These are phyloP conservation scores for Gymnarchus niloticus DNA, from an alignment of 2,113 vertebrate species.

Conservation along the genomic window DNA sequence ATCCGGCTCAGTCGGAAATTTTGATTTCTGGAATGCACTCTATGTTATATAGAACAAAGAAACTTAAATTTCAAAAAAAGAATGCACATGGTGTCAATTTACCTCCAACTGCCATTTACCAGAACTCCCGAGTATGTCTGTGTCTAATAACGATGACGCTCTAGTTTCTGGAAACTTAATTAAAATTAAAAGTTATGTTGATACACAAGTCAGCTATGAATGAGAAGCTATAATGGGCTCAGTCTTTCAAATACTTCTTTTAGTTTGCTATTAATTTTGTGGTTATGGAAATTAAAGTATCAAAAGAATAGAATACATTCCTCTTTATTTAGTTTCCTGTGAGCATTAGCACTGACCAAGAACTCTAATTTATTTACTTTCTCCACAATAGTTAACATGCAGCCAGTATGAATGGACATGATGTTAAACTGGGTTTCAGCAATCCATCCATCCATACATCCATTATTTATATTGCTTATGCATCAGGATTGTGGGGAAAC, in stretches of 20 bases:
- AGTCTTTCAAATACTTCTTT: conserved; percentile 55
- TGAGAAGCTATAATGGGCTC: conserved; percentile 69
- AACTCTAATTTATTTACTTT: conserved; percentile 42
- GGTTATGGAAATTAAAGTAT: conserved; percentile 75
- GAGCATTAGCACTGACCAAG: conserved; percentile 46
- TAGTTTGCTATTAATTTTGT: conserved; percentile 74
- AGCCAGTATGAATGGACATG: conserved; percentile 40
- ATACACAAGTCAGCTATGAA: conserved; percentile 81
- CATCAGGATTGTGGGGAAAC: too few relatives aligned
- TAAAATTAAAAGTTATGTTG: conserved; percentile 77
- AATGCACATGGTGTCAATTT: not conserved
- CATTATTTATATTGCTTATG: too few relatives aligned
- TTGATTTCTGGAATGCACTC: too few relatives aligned
- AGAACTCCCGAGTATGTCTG: too few relatives aligned
- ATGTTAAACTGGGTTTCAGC: too few relatives aligned
- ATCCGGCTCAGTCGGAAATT: too few relatives aligned
- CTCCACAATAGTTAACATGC: conserved; percentile 42
- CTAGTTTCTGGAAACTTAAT: conserved; percentile 83
- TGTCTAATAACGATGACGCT: conserved; percentile 99
- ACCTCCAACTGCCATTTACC: too few relatives aligned
- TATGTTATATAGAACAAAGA: not conserved
- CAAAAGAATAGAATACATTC: conserved; percentile 69
- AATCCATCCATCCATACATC: too few relatives aligned
- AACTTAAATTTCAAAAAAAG: not conserved
- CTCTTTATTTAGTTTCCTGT: conserved; percentile 61